phyloP scores from a whole-genome alignment of 1,140 invertebrate species.

The Stegodyphus dumicola region DNA sequence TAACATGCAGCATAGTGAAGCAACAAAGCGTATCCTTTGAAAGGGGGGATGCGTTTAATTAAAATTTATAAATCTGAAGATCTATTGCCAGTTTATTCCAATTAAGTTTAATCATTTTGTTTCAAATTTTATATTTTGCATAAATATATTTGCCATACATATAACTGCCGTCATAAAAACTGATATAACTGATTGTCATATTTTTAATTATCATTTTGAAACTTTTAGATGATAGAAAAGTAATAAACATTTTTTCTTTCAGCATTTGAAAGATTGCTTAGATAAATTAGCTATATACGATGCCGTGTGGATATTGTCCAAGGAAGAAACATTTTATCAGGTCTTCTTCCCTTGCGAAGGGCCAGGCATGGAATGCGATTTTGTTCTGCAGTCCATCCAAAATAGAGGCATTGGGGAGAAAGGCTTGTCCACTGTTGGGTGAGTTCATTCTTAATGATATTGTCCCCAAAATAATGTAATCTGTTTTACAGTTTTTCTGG shows the following conservation, averaged over 20 bases:
- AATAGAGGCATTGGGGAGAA: slow-evolving; percentile 65
- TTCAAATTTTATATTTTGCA: no score
- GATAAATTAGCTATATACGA: slow-evolving; percentile 62
- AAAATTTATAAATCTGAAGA: no score
- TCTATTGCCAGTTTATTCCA: no score
- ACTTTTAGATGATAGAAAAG: not conserved
- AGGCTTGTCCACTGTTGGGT: slow-evolving; percentile 66
- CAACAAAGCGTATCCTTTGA: no score
- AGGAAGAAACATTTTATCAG: slow-evolving; percentile 62
- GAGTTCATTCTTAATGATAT: not conserved
- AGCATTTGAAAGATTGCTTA: slow-evolving; percentile 61
- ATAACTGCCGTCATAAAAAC: no score
- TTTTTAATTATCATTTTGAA: not conserved
- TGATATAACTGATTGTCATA: no score
- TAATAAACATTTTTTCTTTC: slow-evolving; percentile 11
- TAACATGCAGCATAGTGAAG: no score
- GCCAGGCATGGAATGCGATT: slow-evolving; percentile 65
- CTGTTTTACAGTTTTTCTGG: no score
- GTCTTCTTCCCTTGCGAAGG: slow-evolving; percentile 63
- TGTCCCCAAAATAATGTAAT: no score
- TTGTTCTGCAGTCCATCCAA: slow-evolving; percentile 65
- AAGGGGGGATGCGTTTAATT: no score
- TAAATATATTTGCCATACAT: no score
- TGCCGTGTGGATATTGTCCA: slow-evolving; percentile 61
- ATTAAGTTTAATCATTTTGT: no score